Percentiles rank a stretch among this genome's conserved stretches.
phyloP scores from a whole-genome alignment of 2,113 vertebrate species.

The Ctenomys sociabilis region DNA sequence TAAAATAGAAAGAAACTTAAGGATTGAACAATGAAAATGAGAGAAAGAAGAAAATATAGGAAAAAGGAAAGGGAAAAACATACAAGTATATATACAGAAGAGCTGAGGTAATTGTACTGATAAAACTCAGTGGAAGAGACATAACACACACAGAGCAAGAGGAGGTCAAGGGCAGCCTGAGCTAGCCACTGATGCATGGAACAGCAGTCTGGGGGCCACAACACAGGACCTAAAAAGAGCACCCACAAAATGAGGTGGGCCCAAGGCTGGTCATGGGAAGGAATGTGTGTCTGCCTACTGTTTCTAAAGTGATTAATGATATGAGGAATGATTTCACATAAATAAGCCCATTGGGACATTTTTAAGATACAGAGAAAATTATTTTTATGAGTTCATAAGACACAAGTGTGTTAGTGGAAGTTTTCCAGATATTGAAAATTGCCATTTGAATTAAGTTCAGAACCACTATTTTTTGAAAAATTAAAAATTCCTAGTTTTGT shows the following conservation, averaged over 20 bases:
- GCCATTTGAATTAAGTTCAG: not conserved
- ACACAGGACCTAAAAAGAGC: not conserved
- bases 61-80: too few relatives aligned
- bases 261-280: too few relatives aligned
- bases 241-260: accelerated
- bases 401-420: not conserved
- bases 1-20: too few relatives aligned
- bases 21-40: too few relatives aligned
- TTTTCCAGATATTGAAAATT: not conserved
- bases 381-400: accelerated
- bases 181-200: accelerated
- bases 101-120: too few relatives aligned
- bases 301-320: not conserved
- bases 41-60: too few relatives aligned
- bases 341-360: not conserved
- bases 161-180: accelerated
- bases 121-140: accelerated
- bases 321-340: not conserved
- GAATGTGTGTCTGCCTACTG: accelerated
- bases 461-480: not conserved
- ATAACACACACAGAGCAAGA: not conserved
- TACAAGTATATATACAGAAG: too few relatives aligned
- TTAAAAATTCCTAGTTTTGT: too few relatives aligned
- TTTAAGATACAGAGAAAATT: not conserved
- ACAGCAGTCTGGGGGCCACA: not conserved